A percentile compares a stretch with the other conserved stretches of the same genome.
Conservation (phyloP, 1,140 invertebrate species). For the Sinella curviseta region DNA sequence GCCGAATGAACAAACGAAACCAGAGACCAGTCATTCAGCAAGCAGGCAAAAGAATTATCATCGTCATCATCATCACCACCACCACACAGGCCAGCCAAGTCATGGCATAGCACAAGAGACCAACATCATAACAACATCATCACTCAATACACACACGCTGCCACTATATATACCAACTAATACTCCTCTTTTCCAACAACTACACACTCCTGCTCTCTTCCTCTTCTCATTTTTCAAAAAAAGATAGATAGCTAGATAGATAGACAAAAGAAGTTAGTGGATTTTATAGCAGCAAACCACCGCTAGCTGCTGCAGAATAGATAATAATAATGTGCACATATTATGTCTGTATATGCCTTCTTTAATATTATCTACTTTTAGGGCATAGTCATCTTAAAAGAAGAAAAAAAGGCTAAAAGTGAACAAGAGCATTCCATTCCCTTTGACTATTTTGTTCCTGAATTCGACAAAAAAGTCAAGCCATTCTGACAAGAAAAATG, state of each 20-base stretch:
- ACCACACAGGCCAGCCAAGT: neutral
- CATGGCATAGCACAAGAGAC: neutral
- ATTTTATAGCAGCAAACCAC: no score
- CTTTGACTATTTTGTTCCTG: no score
- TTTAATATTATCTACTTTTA: no score
- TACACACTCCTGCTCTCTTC: neutral
- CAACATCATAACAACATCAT: slow-evolving; percentile 25
- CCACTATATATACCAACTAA: neutral
- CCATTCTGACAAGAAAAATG: no score
- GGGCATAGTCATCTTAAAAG: no score
- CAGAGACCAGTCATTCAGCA: neutral
- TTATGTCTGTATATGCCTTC: no score
- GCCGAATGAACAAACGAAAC: slow-evolving; percentile 1
- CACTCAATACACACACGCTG: slow-evolving; percentile 11
- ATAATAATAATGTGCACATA: neutral
- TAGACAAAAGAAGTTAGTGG: neutral
- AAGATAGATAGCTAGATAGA: neutral
- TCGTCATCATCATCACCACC: neutral
- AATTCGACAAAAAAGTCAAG: neutral
- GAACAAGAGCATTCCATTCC: neutral
- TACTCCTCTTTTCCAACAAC: neutral
- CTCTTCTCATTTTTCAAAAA: slow-evolving; percentile 7
- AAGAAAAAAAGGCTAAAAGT: no score
- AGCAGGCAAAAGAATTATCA: neutral
- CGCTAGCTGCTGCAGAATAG: neutral